Evolutionary conservation across 2,888 invertebrate genomes (phyloP).

Genomic region (Nasonovia ribisnigri): DNA sequence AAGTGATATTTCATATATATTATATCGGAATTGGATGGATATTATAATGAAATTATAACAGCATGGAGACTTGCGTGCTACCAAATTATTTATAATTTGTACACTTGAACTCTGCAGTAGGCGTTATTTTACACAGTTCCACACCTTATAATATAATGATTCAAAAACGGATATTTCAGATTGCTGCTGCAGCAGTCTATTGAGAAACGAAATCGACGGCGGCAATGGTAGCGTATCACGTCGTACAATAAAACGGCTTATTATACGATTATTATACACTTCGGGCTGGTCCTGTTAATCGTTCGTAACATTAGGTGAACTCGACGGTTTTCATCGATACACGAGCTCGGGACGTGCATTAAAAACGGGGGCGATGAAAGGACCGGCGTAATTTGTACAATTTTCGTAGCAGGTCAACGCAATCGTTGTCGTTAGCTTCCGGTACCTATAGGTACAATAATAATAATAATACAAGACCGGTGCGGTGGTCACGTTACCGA

Average conservation of each 20-base stretch:
- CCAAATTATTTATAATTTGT: neutral
- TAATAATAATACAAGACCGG: neutral
- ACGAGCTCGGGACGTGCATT: neutral
- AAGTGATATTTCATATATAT: neutral
- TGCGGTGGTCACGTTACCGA: constrained; percentile 38
- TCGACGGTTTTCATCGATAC: neutral
- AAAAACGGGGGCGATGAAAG: neutral
- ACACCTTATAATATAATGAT: neutral
- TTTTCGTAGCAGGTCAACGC: constrained; percentile 51
- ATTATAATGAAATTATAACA: neutral
- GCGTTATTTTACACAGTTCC: neutral
- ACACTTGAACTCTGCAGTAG: constrained; percentile 8
- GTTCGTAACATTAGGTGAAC: constrained; percentile 30
- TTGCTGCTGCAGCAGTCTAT: neutral
- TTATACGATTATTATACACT: constrained; percentile 39
- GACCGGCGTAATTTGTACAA: constrained; percentile 29
- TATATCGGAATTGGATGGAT: neutral
- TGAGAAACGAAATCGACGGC: neutral
- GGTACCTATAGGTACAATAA: neutral
- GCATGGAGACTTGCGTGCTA: neutral
- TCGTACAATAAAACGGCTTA: constrained; percentile 21
- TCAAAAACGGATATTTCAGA: constrained; percentile 5
- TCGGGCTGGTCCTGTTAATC: constrained; percentile 23
- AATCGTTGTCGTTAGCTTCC: constrained; percentile 25
- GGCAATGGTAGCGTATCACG: constrained; percentile 21